Percentiles rank a stretch among this genome's conserved stretches.
Evolutionary conservation across 2,113 vertebrate genomes (phyloP).

Genomic region (Charadrius vociferus): DNA sequence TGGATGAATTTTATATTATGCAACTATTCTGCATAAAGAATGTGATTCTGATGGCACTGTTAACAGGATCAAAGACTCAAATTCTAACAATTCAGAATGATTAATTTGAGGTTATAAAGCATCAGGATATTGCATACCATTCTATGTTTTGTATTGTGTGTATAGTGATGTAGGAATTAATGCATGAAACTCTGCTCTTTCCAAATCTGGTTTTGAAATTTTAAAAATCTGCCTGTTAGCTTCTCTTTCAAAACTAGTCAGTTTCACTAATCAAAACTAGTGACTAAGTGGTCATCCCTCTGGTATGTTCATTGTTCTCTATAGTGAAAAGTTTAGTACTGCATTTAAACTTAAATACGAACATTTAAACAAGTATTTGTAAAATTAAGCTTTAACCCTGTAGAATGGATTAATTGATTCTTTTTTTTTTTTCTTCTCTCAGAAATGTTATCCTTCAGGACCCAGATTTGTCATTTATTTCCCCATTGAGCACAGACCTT

Average conservation of each 20-base stretch:
- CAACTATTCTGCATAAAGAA: neutral
- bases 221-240: neutral
- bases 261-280: neutral
- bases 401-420: neutral
- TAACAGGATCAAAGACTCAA: neutral
- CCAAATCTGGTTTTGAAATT: neutral
- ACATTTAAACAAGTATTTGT: neutral
- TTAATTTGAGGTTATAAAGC: neutral
- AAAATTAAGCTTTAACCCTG: neutral
- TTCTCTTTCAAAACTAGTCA: neutral
- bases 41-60: neutral
- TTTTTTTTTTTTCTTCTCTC: neutral
- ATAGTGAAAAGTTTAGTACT: neutral
- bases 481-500: neutral
- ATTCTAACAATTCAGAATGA: neutral
- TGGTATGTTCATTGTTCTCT: neutral
- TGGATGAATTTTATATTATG: neutral
- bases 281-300: neutral
- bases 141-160: neutral
- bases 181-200: neutral
- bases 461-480: neutral
- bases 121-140: neutral
- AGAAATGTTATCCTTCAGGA: neutral
- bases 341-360: neutral
- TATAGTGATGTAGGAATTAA: neutral